Percentiles rank a stretch among this genome's conserved stretches.
phyloP scores from a whole-genome alignment of 2,797 vertebrate species.

The Peromyscus attwateri region DNA sequence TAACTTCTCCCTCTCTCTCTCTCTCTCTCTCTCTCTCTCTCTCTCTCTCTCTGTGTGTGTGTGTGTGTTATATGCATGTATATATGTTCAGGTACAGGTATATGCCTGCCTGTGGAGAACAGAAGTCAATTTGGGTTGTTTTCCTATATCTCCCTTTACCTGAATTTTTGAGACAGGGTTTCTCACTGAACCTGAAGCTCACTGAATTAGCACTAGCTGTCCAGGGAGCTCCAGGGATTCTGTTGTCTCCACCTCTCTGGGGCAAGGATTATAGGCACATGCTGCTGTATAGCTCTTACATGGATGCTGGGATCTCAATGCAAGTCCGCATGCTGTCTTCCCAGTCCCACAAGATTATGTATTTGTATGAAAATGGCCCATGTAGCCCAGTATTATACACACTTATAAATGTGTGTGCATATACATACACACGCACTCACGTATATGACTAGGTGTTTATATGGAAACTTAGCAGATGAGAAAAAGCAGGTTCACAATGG shows the following conservation, averaged over 20 bases:
- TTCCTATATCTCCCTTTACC: not conserved
- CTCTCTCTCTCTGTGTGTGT: not conserved
- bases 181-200: not conserved
- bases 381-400: not conserved
- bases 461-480: not conserved
- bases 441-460: not conserved
- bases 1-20: not conserved
- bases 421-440: not conserved
- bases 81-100: not conserved
- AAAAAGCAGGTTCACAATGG: not conserved
- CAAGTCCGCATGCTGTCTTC: not conserved
- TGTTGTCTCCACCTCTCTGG: not conserved
- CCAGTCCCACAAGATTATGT: not conserved
- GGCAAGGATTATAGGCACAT: not conserved
- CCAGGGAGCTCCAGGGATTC: too few species aligned
- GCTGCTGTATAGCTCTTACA: not conserved
- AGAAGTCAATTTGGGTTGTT: not conserved
- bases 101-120: not conserved
- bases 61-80: not conserved
- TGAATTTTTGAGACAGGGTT: not conserved
- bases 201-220: not conserved
- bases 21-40: too few species aligned
- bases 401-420: not conserved
- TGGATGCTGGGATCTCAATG: too few species aligned
- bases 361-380: not conserved